Conservation (phyloP, 1,140 invertebrate species). For the Drosophila equinoxialis region DNA sequence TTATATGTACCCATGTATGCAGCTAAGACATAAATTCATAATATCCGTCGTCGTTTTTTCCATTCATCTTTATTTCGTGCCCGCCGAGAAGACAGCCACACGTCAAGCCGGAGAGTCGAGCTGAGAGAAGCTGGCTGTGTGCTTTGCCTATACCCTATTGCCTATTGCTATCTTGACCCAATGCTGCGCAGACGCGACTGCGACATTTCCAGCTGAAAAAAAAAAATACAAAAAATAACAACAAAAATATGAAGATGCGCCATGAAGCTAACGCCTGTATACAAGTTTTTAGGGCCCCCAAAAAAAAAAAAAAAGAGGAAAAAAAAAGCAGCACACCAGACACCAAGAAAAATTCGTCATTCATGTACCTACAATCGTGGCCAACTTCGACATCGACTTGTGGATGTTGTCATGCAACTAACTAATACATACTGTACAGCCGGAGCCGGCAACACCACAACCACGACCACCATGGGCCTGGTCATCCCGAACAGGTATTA, state of each 20-base stretch:
- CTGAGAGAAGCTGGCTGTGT: conserved; percentile 23
- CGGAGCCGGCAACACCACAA: conserved; percentile 33
- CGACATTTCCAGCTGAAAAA: conserved; percentile 55
- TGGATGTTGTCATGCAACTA: conserved; percentile 69
- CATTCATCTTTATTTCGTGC: conserved; percentile 63
- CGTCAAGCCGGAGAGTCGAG: conserved; percentile 29
- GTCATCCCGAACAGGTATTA: conserved; percentile 79
- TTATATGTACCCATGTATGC: not conserved
- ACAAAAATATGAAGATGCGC: conserved; percentile 36
- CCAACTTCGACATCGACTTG: conserved; percentile 33
- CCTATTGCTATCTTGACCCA: conserved; percentile 40
- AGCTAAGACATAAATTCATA: not conserved
- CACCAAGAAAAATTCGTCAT: conserved; percentile 67
- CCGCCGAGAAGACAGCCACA: conserved; percentile 53
- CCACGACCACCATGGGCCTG: conserved; percentile 44
- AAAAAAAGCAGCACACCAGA: not conserved
- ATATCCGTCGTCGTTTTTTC: conserved; percentile 29
- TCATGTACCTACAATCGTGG: conserved; percentile 64
- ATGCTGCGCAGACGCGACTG: conserved; percentile 47
- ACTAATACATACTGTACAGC: not conserved
- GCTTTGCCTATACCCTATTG: not conserved
- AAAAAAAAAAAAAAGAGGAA: conserved; percentile 40
- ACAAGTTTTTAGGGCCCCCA: conserved; percentile 67
- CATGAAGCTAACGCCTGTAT: conserved; percentile 65
- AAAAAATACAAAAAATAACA: not conserved